Evolutionary conservation across 2,888 invertebrate species (phyloP), one percentile per base, ranked within the genome.

Genomic region (Thecocarcelia acutangulata): DNA sequence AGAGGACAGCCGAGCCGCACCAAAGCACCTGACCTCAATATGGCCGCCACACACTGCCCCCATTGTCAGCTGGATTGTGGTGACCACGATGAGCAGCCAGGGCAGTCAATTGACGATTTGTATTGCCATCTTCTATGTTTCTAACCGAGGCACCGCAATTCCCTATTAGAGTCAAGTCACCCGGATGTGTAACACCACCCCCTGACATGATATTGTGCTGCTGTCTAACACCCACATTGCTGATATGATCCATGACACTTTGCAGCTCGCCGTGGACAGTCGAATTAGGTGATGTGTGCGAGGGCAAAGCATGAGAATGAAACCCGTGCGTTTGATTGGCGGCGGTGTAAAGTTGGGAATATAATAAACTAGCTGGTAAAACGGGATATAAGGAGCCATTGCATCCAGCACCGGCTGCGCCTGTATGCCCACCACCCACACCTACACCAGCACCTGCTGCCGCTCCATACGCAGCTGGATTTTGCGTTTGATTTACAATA

Each of bases 271-370:
- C 94, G 83, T 95, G 93, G 78, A 93, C 93, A 15, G 90, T 88
- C 0, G 90, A 90, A 84, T 93, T 93, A 79, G 93, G 93, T 44
- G 93, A 93, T 42, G 93, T 92, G 85, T 93, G 93, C 80, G 94
- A 92, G 12, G 94, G 93, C 84, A 94, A 92, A 12, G 94, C 93
- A 88, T 94, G 94, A 59, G 94, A 91, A 87, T 94, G 94, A 87
- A 95, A 94, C 86, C 94, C 94, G 85, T 95, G 95, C 19, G 93
- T 93, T 87, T 95, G 95, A 87, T 95, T 95, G 50, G 95, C 95
- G 0, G 95, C 95, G 3, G 96, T 95, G 86, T 96, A 96, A 19
- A 96, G 90, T 88, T 96, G 96, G 8, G 96, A 96, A 90, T 96
- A 97, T 3, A 97, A 91, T 83, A 96, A 91, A 86, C 96, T 96